Conservation (phyloP, 2,888 invertebrate genomes). For the Nephrocerus scutellatus region DNA sequence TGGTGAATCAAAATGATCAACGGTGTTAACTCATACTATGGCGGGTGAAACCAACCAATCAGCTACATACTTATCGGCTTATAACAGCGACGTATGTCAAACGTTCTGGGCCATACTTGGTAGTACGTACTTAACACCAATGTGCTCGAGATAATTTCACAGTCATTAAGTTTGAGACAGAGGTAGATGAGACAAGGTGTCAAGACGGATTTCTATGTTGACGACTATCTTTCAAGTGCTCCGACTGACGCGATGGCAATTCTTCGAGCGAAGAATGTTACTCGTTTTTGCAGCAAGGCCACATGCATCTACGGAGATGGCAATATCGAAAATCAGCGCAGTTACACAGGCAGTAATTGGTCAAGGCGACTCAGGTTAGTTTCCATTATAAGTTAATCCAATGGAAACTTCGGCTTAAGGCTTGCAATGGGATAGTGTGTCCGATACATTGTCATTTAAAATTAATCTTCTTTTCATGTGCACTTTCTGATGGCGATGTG, state of each 20-base stretch:
- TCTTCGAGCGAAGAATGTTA: too few relatives aligned
- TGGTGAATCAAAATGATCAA: conserved; percentile 5
- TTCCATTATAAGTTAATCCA: neutral
- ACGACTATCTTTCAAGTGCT: too few relatives aligned
- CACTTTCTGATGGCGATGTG: too few relatives aligned
- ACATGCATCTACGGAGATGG: conserved; percentile 4
- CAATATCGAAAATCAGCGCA: conserved; percentile 4
- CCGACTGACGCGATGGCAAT: conserved; percentile 8
- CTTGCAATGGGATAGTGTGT: too few relatives aligned
- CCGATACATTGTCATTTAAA: too few relatives aligned
- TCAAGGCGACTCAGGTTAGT: neutral
- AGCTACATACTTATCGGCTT: conserved; percentile 2
- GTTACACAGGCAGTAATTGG: neutral
- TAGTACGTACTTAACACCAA: too few relatives aligned
- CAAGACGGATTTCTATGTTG: conserved; percentile 8
- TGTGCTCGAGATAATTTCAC: conserved; percentile 4
- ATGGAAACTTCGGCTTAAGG: too few relatives aligned
- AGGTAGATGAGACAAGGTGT: conserved; percentile 7
- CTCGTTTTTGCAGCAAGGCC: too few relatives aligned
- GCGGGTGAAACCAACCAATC: conserved; percentile 5
- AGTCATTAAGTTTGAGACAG: neutral
- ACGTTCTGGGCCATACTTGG: conserved; percentile 7
- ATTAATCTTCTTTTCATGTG: too few relatives aligned
- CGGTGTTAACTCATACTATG: conserved; percentile 7
- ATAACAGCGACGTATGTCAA: conserved; percentile 12